phyloP scores from a whole-genome alignment of 2,797 vertebrate species.

The Fistularia tabacaria region DNA sequence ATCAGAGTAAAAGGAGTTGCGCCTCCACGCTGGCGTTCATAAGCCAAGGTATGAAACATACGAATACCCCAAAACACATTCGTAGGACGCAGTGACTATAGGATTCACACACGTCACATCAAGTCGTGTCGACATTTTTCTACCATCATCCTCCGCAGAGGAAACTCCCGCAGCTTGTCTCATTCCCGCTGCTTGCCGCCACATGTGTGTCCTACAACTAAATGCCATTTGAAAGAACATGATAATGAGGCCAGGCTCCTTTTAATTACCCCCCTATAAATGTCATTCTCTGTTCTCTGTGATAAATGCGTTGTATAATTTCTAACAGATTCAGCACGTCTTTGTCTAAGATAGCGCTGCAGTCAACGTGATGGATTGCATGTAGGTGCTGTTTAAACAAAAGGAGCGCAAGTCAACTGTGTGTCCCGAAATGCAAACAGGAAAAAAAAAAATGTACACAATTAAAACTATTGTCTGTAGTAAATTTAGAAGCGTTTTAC shows the following conservation, averaged over 20 bases:
- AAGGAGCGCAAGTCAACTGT: conserved; percentile 2
- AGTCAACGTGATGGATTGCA: conserved; percentile 7
- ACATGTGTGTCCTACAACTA: conserved; percentile 35
- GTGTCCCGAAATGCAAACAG: conserved; percentile 5
- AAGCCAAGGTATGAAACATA: conserved; percentile 6
- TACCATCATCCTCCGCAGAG: conserved; percentile 33
- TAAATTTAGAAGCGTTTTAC: conserved; percentile 26
- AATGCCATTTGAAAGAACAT: conserved; percentile 47
- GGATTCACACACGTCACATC: conserved; percentile 20
- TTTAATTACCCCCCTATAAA: conserved; percentile 48
- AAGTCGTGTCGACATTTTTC: conserved; percentile 38
- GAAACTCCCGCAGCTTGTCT: conserved; percentile 29
- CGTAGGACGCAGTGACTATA: not conserved
- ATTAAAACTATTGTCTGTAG: not conserved
- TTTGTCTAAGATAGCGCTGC: conserved; percentile 3
- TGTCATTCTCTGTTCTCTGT: conserved; percentile 29
- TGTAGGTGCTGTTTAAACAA: conserved; percentile 5
- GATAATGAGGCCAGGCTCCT: conserved; percentile 39
- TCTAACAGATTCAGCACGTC: conserved; percentile 1
- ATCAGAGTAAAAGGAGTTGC: conserved; percentile 4
- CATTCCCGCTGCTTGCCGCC: conserved; percentile 15
- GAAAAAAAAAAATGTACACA: conserved; percentile 16
- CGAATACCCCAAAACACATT: conserved; percentile 22
- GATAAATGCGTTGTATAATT: conserved; percentile 26
- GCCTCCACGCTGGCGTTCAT: conserved; percentile 11